A percentile compares a stretch with the other conserved stretches of the same genome.
Conservation (phyloP, 2,888 invertebrate genomes). For the Linyphia triangularis region DNA sequence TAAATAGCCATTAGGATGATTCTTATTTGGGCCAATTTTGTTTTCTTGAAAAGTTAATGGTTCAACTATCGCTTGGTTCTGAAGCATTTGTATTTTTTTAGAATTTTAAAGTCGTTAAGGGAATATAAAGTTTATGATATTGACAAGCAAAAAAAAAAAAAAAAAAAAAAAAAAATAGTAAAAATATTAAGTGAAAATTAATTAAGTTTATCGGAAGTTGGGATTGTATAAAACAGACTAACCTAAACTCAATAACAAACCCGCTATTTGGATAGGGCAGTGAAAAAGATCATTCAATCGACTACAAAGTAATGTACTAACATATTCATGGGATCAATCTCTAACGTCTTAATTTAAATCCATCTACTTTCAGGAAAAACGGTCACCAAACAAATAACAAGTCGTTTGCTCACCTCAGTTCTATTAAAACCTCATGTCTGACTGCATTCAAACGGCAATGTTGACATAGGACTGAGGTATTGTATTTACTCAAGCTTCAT, state of each 20-base stretch:
- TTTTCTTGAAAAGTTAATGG: too few species aligned
- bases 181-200: too few species aligned
- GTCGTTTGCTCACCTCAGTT: neutral
- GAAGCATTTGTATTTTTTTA: too few species aligned
- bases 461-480: neutral
- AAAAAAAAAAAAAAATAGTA: too few species aligned
- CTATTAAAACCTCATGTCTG: neutral
- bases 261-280: neutral
- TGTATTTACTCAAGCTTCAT: constrained; percentile 3
- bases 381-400: neutral
- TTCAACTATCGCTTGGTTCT: too few species aligned
- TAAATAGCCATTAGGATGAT: too few species aligned
- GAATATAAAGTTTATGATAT: too few species aligned
- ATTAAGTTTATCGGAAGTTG: too few species aligned
- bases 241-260: neutral
- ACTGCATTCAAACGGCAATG: neutral
- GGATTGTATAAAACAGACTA: too few species aligned
- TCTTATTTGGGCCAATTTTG: too few species aligned
- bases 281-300: neutral
- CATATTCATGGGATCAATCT: neutral
- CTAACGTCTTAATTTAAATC: neutral
- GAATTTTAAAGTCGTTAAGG: too few species aligned
- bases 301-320: neutral
- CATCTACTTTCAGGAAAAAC: neutral
- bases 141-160: too few species aligned